These are phyloP conservation scores for Nemotelus nigrinus DNA, from an alignment of 2,888 invertebrate species.

Conservation along the genomic window DNA sequence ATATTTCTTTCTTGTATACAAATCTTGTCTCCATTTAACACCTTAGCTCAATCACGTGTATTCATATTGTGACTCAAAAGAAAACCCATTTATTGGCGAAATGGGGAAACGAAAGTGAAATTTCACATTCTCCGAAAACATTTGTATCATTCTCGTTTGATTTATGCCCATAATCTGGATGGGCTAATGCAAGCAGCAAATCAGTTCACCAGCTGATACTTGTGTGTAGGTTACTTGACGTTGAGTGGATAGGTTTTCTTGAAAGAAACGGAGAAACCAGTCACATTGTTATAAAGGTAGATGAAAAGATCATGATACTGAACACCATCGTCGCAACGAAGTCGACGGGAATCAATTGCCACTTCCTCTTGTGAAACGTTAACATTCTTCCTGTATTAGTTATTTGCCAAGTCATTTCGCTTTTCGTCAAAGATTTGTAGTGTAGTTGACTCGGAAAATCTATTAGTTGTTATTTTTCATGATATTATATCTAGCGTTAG, in stretches of 20 bases:
- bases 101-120: conserved; percentile 64
- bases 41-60: too few relatives aligned
- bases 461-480: neutral
- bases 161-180: conserved; percentile 17
- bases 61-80: neutral
- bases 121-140: conserved; percentile 58
- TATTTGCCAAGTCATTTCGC: conserved; percentile 35
- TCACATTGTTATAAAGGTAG: too few relatives aligned
- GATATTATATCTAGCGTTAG: too few relatives aligned
- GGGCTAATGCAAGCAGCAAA: conserved; percentile 4
- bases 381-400: conserved; percentile 23
- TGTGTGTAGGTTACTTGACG: neutral
- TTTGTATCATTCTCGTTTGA: conserved; percentile 30
- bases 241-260: too few relatives aligned
- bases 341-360: neutral
- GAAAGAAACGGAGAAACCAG: too few relatives aligned
- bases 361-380: conserved; percentile 10
- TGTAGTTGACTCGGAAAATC: neutral
- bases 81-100: conserved; percentile 17
- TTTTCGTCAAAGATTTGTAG: neutral
- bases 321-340: neutral
- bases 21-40: too few relatives aligned
- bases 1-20: too few relatives aligned
- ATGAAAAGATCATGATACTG: too few relatives aligned
- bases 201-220: neutral